Base-by-base conservation (phyloP, 2,797 vertebrate genomes). In the Syndactyla subalaris region DNA sequence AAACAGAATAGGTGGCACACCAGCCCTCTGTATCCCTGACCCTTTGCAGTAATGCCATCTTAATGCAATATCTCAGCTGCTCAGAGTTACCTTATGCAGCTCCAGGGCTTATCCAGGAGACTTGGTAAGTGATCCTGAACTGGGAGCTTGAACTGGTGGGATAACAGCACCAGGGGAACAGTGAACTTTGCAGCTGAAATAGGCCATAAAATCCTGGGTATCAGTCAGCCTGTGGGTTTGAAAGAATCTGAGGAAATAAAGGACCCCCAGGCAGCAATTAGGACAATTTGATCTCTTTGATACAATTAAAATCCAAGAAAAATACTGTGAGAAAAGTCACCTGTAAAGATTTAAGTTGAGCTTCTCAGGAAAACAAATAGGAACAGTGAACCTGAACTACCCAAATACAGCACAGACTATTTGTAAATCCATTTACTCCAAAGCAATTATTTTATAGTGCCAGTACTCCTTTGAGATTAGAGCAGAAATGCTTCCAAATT, bases 401-500 rank as follows among this genome's bases (percentile, higher is more conserved):
- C 24, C 59, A 87, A 81, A 95, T 38, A 73, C 59, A 95, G 90
- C 41, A 36, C 38, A 85, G 67, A 63, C 59, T 94, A 65, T 91
- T 80, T 92, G 88, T 82, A 92, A 94, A 92, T 55, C 73, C 58
- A 78, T 85, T 93, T 91, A 91, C 88, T 92, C 36, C 7, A 12
- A 81, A 75, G 66, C 12, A 95, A 85, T 93, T 94, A 91, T 80
- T 95, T 93, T 61, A 88, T 62, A 76, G 23, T 62, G n/a, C 46
- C 81, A 85, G 36, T 66, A 83, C 21, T 91, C 92, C 92, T 83
- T 45, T 61, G 91, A 93, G 93, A 83, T 83, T 92, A 74, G 46
- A 75, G 30, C n/a, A 92, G 46, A 94, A 93, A 89, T 36, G 71
- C n/a, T 92, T 89, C 89, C 85, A 93, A 81, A 93, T 93, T 81